phyloP scores from a whole-genome alignment of 2,888 invertebrate species.

The Dexiosoma caninum region DNA sequence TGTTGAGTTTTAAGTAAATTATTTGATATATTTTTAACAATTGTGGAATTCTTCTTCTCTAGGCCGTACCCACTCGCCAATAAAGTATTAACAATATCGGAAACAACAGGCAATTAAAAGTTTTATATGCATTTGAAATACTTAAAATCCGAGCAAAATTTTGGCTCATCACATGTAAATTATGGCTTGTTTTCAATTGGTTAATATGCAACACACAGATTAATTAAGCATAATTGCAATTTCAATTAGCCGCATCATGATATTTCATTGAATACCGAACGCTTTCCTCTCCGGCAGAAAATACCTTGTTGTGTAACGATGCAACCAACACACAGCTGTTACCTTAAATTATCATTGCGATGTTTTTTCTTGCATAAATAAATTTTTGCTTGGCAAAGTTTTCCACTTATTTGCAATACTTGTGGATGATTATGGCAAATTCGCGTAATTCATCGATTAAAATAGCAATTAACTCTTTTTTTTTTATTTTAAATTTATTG shows the following conservation, averaged over 20 bases:
- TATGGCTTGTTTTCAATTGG: too few relatives aligned
- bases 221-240: constrained; percentile 44
- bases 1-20: too few relatives aligned
- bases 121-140: too few relatives aligned
- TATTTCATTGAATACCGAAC: not conserved
- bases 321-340: constrained; percentile 36
- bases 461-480: constrained; percentile 47
- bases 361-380: constrained; percentile 32
- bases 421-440: constrained; percentile 21
- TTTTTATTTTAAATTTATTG: constrained; percentile 12
- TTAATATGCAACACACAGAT: constrained; percentile 12
- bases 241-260: constrained; percentile 43
- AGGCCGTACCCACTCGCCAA: too few relatives aligned
- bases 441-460: constrained; percentile 34
- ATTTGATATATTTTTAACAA: too few relatives aligned
- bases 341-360: constrained; percentile 14
- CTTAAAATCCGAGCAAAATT: too few relatives aligned
- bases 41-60: too few relatives aligned
- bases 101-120: too few relatives aligned
- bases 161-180: too few relatives aligned
- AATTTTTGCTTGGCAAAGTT: too few relatives aligned
- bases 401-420: not conserved
- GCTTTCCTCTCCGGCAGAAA: not conserved
- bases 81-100: too few relatives aligned
- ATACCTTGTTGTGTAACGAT: not conserved